These are phyloP conservation scores for Hypanus sabinus DNA, from an alignment of 2,113 vertebrate genomes.

Conservation along the genomic window DNA sequence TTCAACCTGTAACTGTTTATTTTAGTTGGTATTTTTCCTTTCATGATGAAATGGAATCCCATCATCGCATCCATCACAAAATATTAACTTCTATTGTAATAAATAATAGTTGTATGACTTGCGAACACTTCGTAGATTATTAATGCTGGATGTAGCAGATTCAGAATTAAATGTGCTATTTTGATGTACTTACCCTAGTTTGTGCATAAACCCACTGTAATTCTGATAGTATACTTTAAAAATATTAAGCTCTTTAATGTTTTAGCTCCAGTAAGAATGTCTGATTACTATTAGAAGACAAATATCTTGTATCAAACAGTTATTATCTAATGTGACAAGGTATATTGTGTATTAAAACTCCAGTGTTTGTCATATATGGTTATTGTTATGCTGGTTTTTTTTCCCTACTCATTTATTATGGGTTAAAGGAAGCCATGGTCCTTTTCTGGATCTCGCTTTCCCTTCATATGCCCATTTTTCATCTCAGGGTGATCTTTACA, in stretches of 20 bases:
- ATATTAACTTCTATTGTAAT: not conserved
- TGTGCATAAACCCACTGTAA: not conserved
- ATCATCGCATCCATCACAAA: not conserved
- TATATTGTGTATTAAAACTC: not conserved
- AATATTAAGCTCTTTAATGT: constrained; percentile 1
- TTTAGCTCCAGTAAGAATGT: not conserved
- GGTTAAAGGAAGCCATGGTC: not conserved
- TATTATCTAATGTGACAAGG: not conserved
- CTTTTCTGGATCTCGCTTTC: too few species aligned
- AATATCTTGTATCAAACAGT: not conserved
- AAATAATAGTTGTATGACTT: not conserved
- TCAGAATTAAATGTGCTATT: not conserved
- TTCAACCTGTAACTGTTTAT: not conserved
- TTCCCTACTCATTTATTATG: not conserved
- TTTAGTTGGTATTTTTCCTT: not conserved
- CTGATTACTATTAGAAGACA: not conserved
- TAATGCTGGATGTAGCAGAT: not conserved
- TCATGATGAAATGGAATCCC: not conserved
- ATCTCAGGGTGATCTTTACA: too few species aligned
- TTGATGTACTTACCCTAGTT: not conserved
- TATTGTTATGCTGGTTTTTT: not conserved
- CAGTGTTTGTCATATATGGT: not conserved
- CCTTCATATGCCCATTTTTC: too few species aligned
- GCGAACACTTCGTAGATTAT: not conserved
- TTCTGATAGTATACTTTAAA: not conserved